Evolutionary conservation across 2,113 vertebrate genomes (phyloP), one percentile per base, ranked within the genome.

Genomic region (Mesocricetus auratus): DNA sequence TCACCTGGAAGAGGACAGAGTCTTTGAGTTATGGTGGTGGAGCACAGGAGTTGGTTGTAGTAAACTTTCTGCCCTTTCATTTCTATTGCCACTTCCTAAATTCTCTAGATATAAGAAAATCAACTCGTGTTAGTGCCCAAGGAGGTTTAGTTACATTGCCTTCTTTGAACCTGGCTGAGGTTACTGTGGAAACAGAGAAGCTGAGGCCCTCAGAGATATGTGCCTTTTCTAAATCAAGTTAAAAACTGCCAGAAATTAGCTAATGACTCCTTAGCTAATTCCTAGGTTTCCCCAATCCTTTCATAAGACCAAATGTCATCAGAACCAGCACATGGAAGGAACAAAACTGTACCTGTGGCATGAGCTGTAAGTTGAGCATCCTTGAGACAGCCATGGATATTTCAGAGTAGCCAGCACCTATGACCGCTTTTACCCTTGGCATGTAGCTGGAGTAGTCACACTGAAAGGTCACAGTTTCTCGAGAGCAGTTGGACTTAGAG

Each of bases 341-440:
- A n/a, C 19, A 73, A 89, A 79, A 97, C 16, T 98, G 31, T 97
- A 99, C 99, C 98, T 99, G 99, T 91, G 99, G 99, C 86, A 99
- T 99, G 79, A 99, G 98, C 33, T 99, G 97, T 96, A 99, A 98
- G 91, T 98, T 99, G 90, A 99, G 93, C 85, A 99, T 97, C 96
- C 98, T 98, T 89, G 99, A 99, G 78, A 99, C 97, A 12, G 99
- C 98, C 69, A 99, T 99, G 0, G 99, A 99, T n/a, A 98, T 98
- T 97, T 99, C 99, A 0, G 99, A 99, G 95, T 98, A 98, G 64
- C 97, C 96, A 66, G 98, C 97, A 69, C 99, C 99, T 33, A 98
- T 96, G 45, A 99, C 98, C 12, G 99, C 98, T 93, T 98, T 99
- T 53, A 99, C 95, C 89, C 98, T 98, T 0, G 99, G 98, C 50